Evolutionary conservation across 2,888 invertebrate genomes (phyloP), one percentile per base, ranked within the genome.

Genomic region (Iselma pallidipennis): DNA sequence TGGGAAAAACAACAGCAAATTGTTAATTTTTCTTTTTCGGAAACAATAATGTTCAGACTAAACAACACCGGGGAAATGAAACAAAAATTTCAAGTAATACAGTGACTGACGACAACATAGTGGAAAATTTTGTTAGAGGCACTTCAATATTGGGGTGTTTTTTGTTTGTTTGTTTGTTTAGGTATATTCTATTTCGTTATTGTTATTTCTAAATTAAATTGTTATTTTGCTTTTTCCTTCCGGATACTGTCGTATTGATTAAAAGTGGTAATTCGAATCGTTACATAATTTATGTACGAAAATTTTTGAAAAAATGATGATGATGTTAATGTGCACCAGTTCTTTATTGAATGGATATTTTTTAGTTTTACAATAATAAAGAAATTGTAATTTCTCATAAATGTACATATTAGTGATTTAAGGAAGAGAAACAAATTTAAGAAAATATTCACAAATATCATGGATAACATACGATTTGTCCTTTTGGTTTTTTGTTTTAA

Each of bases 391-490:
- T 57, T 61, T 54, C 55, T 50, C 42, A 53, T 50, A 26, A 58
- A 57, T 61, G 59, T 59, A 52, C 53, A 63, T 59, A 62, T 58
- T 61, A 62, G 55, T 29, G 12, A 25, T 61, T 23, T 45, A 45
- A 45, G 45, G n/a, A 50, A 54, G 21, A 52, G 6, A 19, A 57
- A 31, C 29, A 49, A 25, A 26, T 52, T 23, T 19, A 19, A 21
- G 54, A 45, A 51, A 50, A 21, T 50, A 31, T 26, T 37, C 29
- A 51, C 19, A 51, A 48, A 16, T 37, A n/a, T n/a, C n/a, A n/a
- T n/a, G n/a, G 29, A 12, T 16, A 0, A 37, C 1, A n/a, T 12
- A 45, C 45, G 23, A 21, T 45, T 23, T 45, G 1, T 42, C 21
- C 45, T n/a, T 37, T 37, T 37, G 0, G 12, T 12, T 10, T 21